Evolutionary conservation across 2,888 invertebrate species (phyloP).

Genomic region (Willowsia nigromaculata): DNA sequence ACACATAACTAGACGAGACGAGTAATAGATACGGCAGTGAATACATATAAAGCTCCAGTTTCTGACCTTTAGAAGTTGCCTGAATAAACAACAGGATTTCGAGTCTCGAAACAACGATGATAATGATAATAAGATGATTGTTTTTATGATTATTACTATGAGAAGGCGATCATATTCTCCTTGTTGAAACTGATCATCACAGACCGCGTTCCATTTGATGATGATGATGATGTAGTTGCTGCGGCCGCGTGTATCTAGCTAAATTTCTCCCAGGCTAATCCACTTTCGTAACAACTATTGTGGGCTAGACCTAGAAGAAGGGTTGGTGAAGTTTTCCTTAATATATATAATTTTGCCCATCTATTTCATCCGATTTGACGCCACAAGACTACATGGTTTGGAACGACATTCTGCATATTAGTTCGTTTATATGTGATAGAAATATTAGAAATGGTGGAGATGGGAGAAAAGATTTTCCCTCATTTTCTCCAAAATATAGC

Average conservation of each 20-base stretch:
- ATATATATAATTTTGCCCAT: slow-evolving; percentile 64
- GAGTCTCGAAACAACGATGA: slow-evolving; percentile 56
- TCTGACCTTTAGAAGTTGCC: not conserved
- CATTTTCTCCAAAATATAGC: not conserved
- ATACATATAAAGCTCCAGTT: not conserved
- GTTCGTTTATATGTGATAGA: not conserved
- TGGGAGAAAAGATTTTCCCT: not conserved
- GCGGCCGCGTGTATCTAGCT: slow-evolving; percentile 45
- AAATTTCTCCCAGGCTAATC: slow-evolving; percentile 59
- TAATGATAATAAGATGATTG: slow-evolving; percentile 70
- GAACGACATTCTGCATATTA: not conserved
- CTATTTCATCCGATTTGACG: slow-evolving; percentile 66
- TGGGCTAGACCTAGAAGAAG: not conserved
- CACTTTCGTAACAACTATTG: slow-evolving; percentile 23
- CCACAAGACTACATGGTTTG: slow-evolving; percentile 42
- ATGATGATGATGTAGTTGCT: slow-evolving; percentile 6
- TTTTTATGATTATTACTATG: slow-evolving; percentile 60
- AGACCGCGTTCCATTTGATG: slow-evolving; percentile 25
- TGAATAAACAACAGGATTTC: not conserved
- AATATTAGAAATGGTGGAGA: not conserved
- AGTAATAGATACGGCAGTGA: no score
- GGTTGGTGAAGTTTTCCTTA: slow-evolving; percentile 51
- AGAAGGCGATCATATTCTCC: slow-evolving; percentile 45
- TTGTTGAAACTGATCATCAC: slow-evolving; percentile 33
- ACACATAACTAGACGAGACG: not conserved